Evolutionary conservation across 2,888 invertebrate genomes (phyloP), one percentile per base, ranked within the genome.

Genomic region (Bugulina stolonifera): DNA sequence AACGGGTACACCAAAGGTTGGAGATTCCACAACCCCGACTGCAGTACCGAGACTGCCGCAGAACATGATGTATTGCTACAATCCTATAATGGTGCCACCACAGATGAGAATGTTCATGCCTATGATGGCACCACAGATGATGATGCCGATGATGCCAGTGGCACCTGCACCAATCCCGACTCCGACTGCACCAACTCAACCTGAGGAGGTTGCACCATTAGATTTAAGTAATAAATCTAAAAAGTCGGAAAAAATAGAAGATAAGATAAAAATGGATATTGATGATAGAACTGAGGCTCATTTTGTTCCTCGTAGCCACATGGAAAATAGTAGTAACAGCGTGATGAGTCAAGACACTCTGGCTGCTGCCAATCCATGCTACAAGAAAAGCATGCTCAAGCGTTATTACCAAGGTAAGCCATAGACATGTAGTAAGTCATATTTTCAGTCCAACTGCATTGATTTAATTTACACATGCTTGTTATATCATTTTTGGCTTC

Each of bases 331-430:
- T 5, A 23, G 23, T 5, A 3, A 10, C 43, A 43, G 43, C 18
- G n/a, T n/a, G n/a, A 5, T 43, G 18, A 43, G 43, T 43, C 43
- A 18, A 10, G 64, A 64, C 5, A 27, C 2, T 25, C 3, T 34
- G 32, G 18, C 27, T 25, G 3, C 5, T 32, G 32, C 64, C 10
- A 64, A 64, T 25, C 64, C 64, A 29, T 64, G 32, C 64, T 64
- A 64, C 34, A 64, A 64, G 32, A 64, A 64, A 32, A 64, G 32
- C 14, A 64, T 64, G 10, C 22, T 64, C 34, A 64, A 64, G 27
- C 64, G 64, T 10, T 64, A 64, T 34, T 27, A 64, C 14, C 64
- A 64, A 64, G 64, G 64, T 64, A 64, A 27, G 32, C 64, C 5
- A 64, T n/a, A n/a, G n/a, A n/a, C n/a, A n/a, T n/a, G n/a, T n/a